Evolutionary conservation across 2,888 invertebrate genomes (phyloP).

Genomic region (Hydropsyche betteni): DNA sequence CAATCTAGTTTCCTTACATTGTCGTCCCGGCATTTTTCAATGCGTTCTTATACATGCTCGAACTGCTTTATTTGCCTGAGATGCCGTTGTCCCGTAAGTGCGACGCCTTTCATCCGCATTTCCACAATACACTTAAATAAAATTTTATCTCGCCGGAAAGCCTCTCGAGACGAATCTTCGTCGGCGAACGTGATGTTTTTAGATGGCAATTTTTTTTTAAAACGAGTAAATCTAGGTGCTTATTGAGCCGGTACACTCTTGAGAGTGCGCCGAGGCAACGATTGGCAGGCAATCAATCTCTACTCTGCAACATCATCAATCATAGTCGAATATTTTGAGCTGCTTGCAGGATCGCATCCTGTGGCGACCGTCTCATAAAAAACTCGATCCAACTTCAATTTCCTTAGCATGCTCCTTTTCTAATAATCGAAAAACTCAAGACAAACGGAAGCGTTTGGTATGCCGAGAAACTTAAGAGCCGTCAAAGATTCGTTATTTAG

Average conservation of each 20-base stretch:
- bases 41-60: too few species aligned
- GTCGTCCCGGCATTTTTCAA: too few species aligned
- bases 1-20: too few species aligned
- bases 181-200: too few species aligned
- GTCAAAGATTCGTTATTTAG: neutral
- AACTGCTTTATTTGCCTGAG: too few species aligned
- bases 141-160: too few species aligned
- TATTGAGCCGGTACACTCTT: neutral
- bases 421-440: neutral
- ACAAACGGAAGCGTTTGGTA: neutral
- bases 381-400: constrained; percentile 1
- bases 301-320: constrained; percentile 20
- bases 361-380: neutral
- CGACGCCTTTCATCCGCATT: too few species aligned
- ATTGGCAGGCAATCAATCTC: constrained; percentile 30
- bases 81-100: too few species aligned
- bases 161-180: too few species aligned
- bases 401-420: neutral
- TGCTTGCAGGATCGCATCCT: constrained; percentile 18
- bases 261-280: neutral
- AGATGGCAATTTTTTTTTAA: neutral
- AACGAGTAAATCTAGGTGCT: neutral
- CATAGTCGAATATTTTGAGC: constrained; percentile 11
- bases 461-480: neutral
- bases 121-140: too few species aligned